Evolutionary conservation across 2,113 vertebrate genomes (phyloP).

Genomic region (Albula glossodonta): DNA sequence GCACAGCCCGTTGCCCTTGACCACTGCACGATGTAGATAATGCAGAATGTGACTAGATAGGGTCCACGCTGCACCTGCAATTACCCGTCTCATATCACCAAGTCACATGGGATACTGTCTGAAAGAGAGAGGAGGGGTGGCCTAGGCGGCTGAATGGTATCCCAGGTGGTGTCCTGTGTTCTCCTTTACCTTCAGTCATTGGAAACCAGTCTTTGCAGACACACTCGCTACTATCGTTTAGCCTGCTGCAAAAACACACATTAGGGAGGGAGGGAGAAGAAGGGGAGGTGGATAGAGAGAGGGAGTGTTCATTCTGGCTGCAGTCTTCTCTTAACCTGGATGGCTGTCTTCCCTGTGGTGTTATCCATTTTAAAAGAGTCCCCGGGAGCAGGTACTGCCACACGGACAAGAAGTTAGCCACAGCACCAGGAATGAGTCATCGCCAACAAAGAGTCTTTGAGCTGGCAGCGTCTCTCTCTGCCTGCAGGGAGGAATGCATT

Average conservation of each 20-base stretch:
- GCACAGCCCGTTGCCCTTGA: slow-evolving; percentile 46
- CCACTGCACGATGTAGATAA: slow-evolving; percentile 60
- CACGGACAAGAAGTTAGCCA: slow-evolving; percentile 54
- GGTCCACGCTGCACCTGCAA: slow-evolving; percentile 26
- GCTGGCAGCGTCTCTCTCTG: slow-evolving; percentile 65
- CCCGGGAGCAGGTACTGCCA: slow-evolving; percentile 51
- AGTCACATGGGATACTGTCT: slow-evolving; percentile 46
- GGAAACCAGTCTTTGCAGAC: slow-evolving; percentile 53
- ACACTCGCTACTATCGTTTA: slow-evolving; percentile 32
- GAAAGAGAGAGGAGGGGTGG: slow-evolving; percentile 17
- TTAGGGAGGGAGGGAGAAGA: slow-evolving; percentile 55
- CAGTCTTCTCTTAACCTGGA: slow-evolving; percentile 64
- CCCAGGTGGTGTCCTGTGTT: slow-evolving; percentile 60
- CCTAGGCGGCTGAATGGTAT: slow-evolving; percentile 54
- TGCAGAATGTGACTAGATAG: slow-evolving; percentile 54
- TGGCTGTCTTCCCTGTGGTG: slow-evolving; percentile 57
- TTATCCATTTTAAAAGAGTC: slow-evolving; percentile 25
- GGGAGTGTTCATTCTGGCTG: slow-evolving; percentile 41
- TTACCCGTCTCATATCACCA: slow-evolving; percentile 49
- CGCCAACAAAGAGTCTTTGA: slow-evolving; percentile 70
- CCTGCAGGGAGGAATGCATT: slow-evolving; percentile 74
- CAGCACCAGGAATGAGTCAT: slow-evolving; percentile 61
- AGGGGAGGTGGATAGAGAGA: slow-evolving; percentile 1
- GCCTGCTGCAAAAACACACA: slow-evolving; percentile 58
- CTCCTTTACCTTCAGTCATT: slow-evolving; percentile 58